These are phyloP conservation scores for Anguilla anguilla DNA, from an alignment of 2,797 vertebrate genomes.

Conservation along the genomic window DNA sequence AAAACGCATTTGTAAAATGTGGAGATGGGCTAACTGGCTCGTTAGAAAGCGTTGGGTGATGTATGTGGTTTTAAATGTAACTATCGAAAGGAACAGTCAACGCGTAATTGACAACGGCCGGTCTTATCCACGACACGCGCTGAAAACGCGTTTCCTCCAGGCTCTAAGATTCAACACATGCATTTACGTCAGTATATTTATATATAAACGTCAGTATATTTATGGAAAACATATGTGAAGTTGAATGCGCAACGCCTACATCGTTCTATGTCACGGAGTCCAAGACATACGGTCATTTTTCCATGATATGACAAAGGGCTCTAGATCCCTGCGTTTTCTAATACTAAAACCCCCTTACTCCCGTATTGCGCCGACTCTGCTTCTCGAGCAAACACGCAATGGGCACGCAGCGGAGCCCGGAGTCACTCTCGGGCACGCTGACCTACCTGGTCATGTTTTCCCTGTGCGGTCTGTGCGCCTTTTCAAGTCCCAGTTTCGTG, in stretches of 20 bases:
- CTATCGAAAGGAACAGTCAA: background rate
- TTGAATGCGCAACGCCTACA: conserved; percentile 3
- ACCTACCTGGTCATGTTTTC: conserved; percentile 84
- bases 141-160: background rate
- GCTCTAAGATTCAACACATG: background rate
- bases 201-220: background rate
- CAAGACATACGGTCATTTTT: background rate
- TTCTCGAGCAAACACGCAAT: background rate
- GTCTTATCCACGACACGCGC: background rate
- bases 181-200: background rate
- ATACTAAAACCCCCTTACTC: background rate
- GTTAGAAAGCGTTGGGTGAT: background rate
- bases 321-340: background rate
- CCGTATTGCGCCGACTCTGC: background rate
- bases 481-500: conserved; percentile 83
- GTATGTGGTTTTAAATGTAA: background rate
- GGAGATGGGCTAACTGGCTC: background rate
- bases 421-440: background rate
- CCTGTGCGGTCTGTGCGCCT: conserved; percentile 80
- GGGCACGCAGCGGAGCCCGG: background rate
- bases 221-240: background rate
- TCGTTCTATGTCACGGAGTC: background rate
- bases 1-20: background rate
- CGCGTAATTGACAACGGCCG: background rate
- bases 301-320: background rate